Conservation (phyloP, 2,888 invertebrate genomes). For the Drosophila setosimentum region DNA sequence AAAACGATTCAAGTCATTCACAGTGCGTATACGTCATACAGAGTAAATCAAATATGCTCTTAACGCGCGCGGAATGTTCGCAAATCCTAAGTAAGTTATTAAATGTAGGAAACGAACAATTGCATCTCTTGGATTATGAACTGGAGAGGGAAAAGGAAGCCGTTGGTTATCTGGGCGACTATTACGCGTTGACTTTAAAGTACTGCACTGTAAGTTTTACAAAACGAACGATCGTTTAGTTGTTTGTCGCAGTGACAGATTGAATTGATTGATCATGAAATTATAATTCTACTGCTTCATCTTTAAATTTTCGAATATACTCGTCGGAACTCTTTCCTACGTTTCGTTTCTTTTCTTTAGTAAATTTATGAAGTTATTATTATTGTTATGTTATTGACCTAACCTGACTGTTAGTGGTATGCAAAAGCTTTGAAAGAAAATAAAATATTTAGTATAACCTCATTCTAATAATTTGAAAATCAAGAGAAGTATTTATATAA, state of each 20-base stretch:
- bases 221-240: constrained; percentile 6
- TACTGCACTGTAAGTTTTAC: constrained; percentile 55
- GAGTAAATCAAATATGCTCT: constrained; percentile 61
- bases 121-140: constrained; percentile 47
- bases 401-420: too few species aligned
- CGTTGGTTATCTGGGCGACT: constrained; percentile 81
- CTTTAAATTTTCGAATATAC: background rate
- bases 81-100: constrained; percentile 61
- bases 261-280: constrained; percentile 21
- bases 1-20: constrained; percentile 2
- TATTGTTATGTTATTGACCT: too few species aligned
- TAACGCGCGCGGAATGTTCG: constrained; percentile 64
- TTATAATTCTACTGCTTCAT: background rate
- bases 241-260: constrained; percentile 29
- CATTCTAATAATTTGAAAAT: fast-evolving
- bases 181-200: constrained; percentile 68
- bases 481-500: background rate
- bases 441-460: background rate
- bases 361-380: background rate
- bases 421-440: too few species aligned
- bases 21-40: constrained; percentile 39
- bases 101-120: constrained; percentile 1
- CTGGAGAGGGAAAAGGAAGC: constrained; percentile 48
- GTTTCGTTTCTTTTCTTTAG: background rate
- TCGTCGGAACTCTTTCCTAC: background rate